These are phyloP conservation scores for Tribolium madens DNA, from an alignment of 1,140 invertebrate genomes.

Conservation along the genomic window DNA sequence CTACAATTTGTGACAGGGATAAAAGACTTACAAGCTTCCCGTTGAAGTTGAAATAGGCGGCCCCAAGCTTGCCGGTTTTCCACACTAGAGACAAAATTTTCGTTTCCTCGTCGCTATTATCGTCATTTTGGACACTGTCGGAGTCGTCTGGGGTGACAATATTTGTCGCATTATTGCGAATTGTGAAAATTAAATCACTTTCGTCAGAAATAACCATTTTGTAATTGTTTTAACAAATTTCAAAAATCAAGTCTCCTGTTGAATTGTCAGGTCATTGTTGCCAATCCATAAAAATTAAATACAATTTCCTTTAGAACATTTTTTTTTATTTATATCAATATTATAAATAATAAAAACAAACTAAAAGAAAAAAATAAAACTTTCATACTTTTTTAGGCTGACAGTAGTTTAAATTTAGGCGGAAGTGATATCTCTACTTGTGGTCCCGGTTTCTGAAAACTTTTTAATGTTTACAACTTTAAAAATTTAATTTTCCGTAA, in stretches of 20 bases:
- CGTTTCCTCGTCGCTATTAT: conserved; percentile 9
- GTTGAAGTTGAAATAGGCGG: conserved; percentile 77
- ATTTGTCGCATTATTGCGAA: not conserved
- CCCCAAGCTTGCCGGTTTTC: conserved; percentile 71
- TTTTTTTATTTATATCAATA: no score
- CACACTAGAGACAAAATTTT: conserved; percentile 66
- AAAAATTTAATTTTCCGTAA: no score
- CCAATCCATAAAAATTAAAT: not conserved
- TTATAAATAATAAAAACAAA: no score
- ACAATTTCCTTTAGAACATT: no score
- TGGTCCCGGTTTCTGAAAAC: no score
- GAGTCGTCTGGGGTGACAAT: not conserved
- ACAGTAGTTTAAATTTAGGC: no score
- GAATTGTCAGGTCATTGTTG: not conserved
- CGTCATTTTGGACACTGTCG: not conserved
- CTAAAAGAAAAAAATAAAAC: no score
- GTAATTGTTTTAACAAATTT: not conserved
- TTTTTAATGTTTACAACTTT: no score
- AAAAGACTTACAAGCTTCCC: conserved; percentile 66
- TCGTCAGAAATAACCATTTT: not conserved
- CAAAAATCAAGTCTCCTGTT: conserved; percentile 6
- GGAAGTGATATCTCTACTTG: no score
- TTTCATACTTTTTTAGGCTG: no score
- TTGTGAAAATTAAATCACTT: conserved; percentile 9
- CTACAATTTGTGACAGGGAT: not conserved